A percentile compares a stretch with the other conserved stretches of the same genome.
Conservation (phyloP, 2,797 vertebrate genomes). For the Pangasius mekongensis region DNA sequence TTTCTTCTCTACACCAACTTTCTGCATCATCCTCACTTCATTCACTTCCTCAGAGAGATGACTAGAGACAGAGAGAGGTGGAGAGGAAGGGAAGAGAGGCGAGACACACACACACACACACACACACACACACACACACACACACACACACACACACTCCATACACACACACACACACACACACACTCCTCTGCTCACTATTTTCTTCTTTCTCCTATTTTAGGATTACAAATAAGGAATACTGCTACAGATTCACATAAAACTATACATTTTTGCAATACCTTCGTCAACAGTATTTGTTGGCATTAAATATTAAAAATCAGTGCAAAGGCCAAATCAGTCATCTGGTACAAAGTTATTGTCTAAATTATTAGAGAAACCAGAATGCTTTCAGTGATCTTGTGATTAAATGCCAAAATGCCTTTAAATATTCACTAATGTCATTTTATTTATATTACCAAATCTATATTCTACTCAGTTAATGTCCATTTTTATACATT, state of each 20-base stretch:
- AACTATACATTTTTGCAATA: not conserved
- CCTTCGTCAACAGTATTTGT: not conserved
- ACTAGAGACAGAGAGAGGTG: not conserved
- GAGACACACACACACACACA: not conserved
- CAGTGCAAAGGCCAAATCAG: not conserved
- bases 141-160: not conserved
- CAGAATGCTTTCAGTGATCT: not conserved
- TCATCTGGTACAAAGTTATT: not conserved
- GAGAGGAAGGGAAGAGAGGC: not conserved
- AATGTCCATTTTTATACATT: not conserved
- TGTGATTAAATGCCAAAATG: not conserved
- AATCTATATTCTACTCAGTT: not conserved
- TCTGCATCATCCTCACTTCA: constrained; percentile 10
- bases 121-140: too few relatives aligned
- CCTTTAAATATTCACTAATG: not conserved
- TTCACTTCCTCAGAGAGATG: not conserved
- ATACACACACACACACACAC: not conserved
- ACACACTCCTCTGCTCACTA: not conserved
- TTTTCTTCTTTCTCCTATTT: not conserved
- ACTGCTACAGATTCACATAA: not conserved
- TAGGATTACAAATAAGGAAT: not conserved
- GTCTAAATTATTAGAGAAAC: not conserved
- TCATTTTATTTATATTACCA: not conserved
- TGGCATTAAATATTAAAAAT: not conserved
- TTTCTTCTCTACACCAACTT: constrained; percentile 4